Evolutionary conservation across 2,113 vertebrate genomes (phyloP), one percentile per base, ranked within the genome.

Genomic region (Oceanodroma tethys): DNA sequence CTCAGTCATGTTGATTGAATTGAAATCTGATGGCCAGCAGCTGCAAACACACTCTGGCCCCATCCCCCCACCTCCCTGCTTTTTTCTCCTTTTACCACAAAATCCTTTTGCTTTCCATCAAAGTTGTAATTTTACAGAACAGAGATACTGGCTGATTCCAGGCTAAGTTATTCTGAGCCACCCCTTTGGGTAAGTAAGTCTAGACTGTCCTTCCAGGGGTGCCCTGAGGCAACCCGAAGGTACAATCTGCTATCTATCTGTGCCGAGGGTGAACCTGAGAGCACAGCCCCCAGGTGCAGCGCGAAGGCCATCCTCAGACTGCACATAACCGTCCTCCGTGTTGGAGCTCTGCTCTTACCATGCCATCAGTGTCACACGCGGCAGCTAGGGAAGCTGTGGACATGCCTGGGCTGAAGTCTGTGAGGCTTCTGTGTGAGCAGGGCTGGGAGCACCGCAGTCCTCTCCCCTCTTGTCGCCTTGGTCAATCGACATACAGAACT

Each of bases 1-100:
- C 96, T 94, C 92, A 88, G 92, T 97, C 94, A 78, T 92, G 60
- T 96, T 96, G 95, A 96, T 95, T 87, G 96, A 95, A 85, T 80
- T 91, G 95, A 90, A 91, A 97, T 95, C 45, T 96, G 95, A 93
- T 82, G 94, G 81, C 84, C 89, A 43, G 87, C 91, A 95, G 94
- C 93, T 97, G 97, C 91, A 95, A 82, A 83, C n/a, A 76, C 88
- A 73, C 9, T 80, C 70, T 84, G 48, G 30, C 50, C 67, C 63
- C 38, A n/a, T 73, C 47, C 52, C 40, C 40, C 55, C 0, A 0
- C 29, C 66, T 84, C 22, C 18, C n/a, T 58, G 60, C 14, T n/a
- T 81, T 89, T 80, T 96, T 34, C 29, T 32, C 11, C 73, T 90
- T 97, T 93, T 89, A 89, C 87, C 75, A 81, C 96, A 91, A 59